A percentile compares a stretch with the other conserved stretches of the same genome.
Conservation (phyloP, 2,113 vertebrate genomes). For the Elephas maximus region DNA sequence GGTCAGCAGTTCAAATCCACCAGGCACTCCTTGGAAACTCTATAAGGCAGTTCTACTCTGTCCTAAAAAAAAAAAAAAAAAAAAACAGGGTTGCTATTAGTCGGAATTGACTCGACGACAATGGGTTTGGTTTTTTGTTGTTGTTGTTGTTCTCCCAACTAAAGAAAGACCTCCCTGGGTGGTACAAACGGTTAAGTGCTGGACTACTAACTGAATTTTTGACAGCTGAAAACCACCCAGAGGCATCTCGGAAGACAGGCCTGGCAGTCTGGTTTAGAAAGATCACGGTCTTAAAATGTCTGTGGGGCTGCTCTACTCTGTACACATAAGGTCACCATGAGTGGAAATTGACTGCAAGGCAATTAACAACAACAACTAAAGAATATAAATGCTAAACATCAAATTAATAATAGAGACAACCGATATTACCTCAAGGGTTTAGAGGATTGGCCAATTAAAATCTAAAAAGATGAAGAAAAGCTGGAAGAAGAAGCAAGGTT, state of each 20-base stretch:
- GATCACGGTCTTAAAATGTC: neutral
- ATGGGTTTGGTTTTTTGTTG: no score
- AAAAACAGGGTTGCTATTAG: no score
- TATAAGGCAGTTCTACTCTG: no score
- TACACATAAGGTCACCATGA: no score
- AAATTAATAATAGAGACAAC: constrained; percentile 22
- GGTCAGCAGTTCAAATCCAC: no score
- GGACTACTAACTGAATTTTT: neutral
- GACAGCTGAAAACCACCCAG: neutral
- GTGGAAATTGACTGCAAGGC: no score
- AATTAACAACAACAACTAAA: neutral
- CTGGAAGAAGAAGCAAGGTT: neutral
- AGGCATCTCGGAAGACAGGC: neutral
- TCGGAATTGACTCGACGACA: no score
- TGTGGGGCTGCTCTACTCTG: no score
- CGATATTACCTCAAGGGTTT: neutral
- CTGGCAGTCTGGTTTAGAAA: neutral
- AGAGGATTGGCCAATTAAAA: neutral
- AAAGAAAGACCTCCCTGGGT: neutral
- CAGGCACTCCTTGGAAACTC: no score
- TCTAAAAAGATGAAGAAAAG: neutral
- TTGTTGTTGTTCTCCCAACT: neutral
- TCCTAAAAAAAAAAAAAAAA: no score
- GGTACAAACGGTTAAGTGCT: neutral
- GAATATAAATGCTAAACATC: neutral